These are phyloP conservation scores for Corythoichthys haematopterus DNA, from an alignment of 2,113 vertebrate species.

Conservation along the genomic window DNA sequence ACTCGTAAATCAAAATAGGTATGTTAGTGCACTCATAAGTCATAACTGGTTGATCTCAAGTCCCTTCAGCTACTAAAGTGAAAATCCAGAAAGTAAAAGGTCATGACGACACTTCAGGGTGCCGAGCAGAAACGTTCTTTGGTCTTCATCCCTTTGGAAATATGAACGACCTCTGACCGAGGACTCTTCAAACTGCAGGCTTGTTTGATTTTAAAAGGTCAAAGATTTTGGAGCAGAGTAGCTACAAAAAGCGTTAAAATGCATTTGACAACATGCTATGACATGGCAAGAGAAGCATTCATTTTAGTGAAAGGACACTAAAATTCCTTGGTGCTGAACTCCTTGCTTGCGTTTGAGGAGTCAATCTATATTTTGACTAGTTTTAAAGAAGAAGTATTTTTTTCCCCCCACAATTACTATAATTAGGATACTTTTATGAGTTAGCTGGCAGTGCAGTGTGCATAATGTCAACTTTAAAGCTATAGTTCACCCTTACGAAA, in stretches of 20 bases:
- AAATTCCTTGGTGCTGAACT: background rate
- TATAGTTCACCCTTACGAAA: background rate
- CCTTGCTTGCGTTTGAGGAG: background rate
- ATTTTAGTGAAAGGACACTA: background rate
- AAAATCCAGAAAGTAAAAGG: background rate
- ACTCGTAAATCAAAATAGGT: no score
- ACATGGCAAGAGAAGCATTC: background rate
- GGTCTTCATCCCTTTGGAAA: background rate
- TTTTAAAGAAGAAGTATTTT: background rate
- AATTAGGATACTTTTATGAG: background rate
- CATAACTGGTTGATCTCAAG: background rate
- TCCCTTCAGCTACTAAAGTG: background rate
- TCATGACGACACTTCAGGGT: background rate
- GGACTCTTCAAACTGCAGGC: slow-evolving; percentile 1
- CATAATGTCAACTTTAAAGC: background rate
- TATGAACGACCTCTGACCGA: background rate
- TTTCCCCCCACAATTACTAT: background rate
- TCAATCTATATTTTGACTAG: background rate
- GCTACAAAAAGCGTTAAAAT: background rate
- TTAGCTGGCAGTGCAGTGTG: background rate
- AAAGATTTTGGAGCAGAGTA: background rate
- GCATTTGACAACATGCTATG: background rate
- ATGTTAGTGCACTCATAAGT: no score
- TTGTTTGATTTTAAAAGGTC: background rate
- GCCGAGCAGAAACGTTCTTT: background rate